Evolutionary conservation across 2,797 vertebrate genomes (phyloP), one percentile per base, ranked within the genome.

Genomic region (Lithobates pipiens): DNA sequence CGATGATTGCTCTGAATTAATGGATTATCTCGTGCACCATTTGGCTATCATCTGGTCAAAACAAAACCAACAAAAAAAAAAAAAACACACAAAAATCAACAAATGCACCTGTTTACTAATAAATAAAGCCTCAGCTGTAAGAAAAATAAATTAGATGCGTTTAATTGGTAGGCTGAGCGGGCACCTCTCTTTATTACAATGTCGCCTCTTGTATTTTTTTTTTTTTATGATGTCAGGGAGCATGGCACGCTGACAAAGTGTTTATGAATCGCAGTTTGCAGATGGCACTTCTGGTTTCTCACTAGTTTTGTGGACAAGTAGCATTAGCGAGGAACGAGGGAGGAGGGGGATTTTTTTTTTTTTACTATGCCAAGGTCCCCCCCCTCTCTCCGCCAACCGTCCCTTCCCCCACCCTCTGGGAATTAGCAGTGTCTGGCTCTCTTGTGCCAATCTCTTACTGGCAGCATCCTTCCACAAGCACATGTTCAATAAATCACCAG

Each of bases 251-350:
- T 95, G 95, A 95, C 94, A 95, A 93, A 94, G 93, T 94, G 94
- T 94, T 96, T 95, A 95, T 94, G 94, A 95, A 94, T 95, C 94
- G 93, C 95, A 95, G 94, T 95, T 95, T 96, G 94, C 95, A 96
- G 95, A 95, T 95, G 95, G 95, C 93, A 93, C 92, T 92, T 93
- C 92, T 92, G 91, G 90, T 93, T 67, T 95, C 93, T 94, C 91
- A 63, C 92, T 92, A 93, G 93, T 95, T 93, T 92, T 91, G 93
- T 93, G 92, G 91, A 93, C 92, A 93, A 92, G 93, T 91, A 94
- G 92, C 93, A 93, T 90, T 92, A 93, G 93, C 92, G 91, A 92
- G 93, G 93, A 93, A 88, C 89, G 92, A 90, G 88, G 89, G 44
- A 9, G 8, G 90, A 88, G 89, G 44, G 13, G 10, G 3, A 10